phyloP scores from a whole-genome alignment of 2,888 invertebrate genomes.

The Tyria jacobaeae region DNA sequence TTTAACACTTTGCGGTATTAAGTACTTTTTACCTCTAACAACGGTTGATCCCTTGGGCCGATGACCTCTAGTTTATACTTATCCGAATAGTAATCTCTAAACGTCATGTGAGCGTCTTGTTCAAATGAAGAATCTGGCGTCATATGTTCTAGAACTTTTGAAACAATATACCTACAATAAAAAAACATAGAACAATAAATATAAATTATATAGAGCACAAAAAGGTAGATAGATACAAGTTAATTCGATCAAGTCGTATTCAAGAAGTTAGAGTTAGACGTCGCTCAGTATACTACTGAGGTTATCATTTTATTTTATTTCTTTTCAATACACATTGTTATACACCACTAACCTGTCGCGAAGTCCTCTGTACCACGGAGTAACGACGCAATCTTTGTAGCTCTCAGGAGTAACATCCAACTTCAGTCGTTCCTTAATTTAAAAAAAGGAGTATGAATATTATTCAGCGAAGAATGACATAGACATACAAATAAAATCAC shows the following conservation, averaged over 20 bases:
- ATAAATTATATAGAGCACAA: neutral
- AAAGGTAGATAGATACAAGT: no score
- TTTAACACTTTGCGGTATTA: neutral
- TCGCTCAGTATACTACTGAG: no score
- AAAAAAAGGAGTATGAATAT: slow-evolving; percentile 13
- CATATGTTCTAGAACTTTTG: slow-evolving; percentile 88
- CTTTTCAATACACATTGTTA: no score
- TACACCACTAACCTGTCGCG: slow-evolving; percentile 74
- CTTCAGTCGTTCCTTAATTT: slow-evolving; percentile 65
- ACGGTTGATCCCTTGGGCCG: slow-evolving; percentile 89
- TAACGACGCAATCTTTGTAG: slow-evolving; percentile 91
- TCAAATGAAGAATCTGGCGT: slow-evolving; percentile 90
- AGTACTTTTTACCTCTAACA: slow-evolving; percentile 92
- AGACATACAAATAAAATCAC: no score
- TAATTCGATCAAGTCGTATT: no score
- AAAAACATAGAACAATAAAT: neutral
- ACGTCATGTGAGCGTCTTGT: slow-evolving; percentile 85
- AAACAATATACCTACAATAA: slow-evolving; percentile 88
- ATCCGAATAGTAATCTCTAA: slow-evolving; percentile 90
- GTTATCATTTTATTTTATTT: no score
- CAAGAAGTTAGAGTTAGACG: no score
- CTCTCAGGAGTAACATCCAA: slow-evolving; percentile 85
- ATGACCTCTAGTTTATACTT: slow-evolving; percentile 90
- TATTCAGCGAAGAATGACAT: neutral
- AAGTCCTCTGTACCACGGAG: slow-evolving; percentile 92